Base-by-base conservation (phyloP, 2,888 invertebrate species). In the Petrolisthes cinctipes region DNA sequence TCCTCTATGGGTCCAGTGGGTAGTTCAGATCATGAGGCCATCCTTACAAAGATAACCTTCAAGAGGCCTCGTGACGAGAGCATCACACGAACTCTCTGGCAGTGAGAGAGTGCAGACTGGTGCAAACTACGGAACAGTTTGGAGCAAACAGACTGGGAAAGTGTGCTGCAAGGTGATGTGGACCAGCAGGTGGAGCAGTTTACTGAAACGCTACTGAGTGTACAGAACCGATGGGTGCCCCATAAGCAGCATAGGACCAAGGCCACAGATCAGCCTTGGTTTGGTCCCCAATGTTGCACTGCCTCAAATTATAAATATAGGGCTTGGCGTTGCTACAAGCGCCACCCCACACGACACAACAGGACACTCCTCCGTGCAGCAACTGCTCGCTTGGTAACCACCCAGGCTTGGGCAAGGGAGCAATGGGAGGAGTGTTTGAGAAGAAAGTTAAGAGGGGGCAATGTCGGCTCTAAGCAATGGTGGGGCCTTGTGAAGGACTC, bases 191-290 rank as follows among this genome's bases (percentile, higher is more conserved):
- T 57, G 3, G 80, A 80, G 23, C 56, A 80, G n/a, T 57, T 54
- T 20, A 80, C 76, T 76, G 76, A 76, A 11, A 23, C 37, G 20
- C 5, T 76, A 7, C 5, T 76, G n/a, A 4, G 37, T 5, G 76
- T 4, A 76, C 76, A 76, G 76, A 23, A 37, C 37, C 20, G 23
- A 11, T 75, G 76, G 23, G 23, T 23, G n/a, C 76, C 76, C 20
- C 76, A 76, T 9, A 37, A 76, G 9, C 5, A 1, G 7, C 37
- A 76, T 6, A 37, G 20, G 37, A 23, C 23, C 3, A 76, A 37
- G 76, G 11, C 61, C 57, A 51, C 57, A 20, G 61, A 81, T 11
- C 61, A 81, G 14, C 81, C 81, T 14, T 81, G 81, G 57, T 7
- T 81, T 61, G 81, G 23, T 11, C 57, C 61, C 17, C 56, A 53